phyloP scores from a whole-genome alignment of 1,140 invertebrate species.

The Akabosia matsudoensis region DNA sequence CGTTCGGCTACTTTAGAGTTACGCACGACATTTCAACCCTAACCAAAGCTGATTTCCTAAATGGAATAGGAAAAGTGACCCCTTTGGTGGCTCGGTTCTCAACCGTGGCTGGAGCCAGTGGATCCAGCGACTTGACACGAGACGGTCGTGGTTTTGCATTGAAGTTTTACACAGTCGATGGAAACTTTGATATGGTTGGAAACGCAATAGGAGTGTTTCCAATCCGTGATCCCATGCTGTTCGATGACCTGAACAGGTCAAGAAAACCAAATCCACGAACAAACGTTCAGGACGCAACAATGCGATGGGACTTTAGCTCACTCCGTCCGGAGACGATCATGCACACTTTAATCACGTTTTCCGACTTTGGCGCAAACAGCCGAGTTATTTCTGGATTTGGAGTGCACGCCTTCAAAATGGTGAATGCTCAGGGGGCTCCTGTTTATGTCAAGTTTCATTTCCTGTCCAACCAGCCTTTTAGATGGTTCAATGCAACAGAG shows the following conservation, averaged over 20 bases:
- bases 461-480: neutral
- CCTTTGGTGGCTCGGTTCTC: conserved; percentile 60
- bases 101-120: conserved; percentile 62
- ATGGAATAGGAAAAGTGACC: conserved; percentile 59
- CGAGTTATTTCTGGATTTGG: conserved; percentile 64
- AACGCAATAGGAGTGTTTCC: conserved; percentile 1
- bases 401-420: conserved; percentile 65
- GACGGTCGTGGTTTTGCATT: neutral
- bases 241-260: conserved; percentile 49
- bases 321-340: conserved; percentile 58
- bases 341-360: conserved; percentile 58
- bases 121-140: conserved; percentile 54
- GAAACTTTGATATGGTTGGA: conserved; percentile 3
- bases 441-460: conserved; percentile 9
- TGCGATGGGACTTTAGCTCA: conserved; percentile 60
- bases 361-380: conserved; percentile 59
- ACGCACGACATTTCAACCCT: conserved; percentile 63
- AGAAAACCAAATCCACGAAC: conserved; percentile 70
- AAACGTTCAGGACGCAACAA: conserved; percentile 58
- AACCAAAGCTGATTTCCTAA: conserved; percentile 61
- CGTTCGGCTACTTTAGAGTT: conserved; percentile 65
- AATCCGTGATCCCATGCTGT: conserved; percentile 23
- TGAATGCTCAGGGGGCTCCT: neutral
- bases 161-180: conserved; percentile 24
- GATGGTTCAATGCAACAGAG: neutral